Percentiles rank a stretch among this genome's conserved stretches.
These are phyloP conservation scores for Polypedilum pembai DNA, from an alignment of 1,140 invertebrate genomes.

Conservation along the genomic window DNA sequence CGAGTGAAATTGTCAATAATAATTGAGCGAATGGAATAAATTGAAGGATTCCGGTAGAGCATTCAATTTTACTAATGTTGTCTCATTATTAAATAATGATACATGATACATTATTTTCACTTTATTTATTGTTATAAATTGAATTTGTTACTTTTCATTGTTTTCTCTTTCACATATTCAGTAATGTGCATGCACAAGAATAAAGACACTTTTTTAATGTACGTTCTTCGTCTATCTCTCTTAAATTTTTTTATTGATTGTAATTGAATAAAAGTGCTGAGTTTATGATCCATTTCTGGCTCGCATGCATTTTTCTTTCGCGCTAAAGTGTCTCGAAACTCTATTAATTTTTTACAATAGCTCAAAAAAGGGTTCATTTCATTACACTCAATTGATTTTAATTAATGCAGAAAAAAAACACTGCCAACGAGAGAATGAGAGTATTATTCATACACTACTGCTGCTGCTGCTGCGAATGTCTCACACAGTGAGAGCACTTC, in stretches of 20 bases:
- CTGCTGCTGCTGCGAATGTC: too few species aligned
- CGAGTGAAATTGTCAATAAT: constrained; percentile 4
- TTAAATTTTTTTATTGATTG: constrained; percentile 25
- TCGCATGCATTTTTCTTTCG: background rate
- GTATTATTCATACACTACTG: too few species aligned
- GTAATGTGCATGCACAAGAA: background rate
- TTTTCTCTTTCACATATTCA: background rate
- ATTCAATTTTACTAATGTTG: background rate
- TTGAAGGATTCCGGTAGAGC: constrained; percentile 21
- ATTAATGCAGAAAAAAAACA: constrained; percentile 16
- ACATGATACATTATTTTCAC: constrained; percentile 24
- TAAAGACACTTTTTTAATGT: constrained; percentile 17
- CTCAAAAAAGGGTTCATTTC: background rate
- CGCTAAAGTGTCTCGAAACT: background rate
- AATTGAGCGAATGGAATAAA: constrained; percentile 6
- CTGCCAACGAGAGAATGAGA: too few species aligned
- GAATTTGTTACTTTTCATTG: constrained; percentile 28
- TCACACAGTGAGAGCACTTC: too few species aligned
- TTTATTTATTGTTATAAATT: constrained; percentile 26
- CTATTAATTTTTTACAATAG: constrained; percentile 13
- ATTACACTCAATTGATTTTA: constrained; percentile 28
- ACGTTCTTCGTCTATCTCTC: background rate
- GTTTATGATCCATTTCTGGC: constrained; percentile 16
- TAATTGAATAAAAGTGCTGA: constrained; percentile 28
- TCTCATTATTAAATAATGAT: constrained; percentile 28